phyloP scores from a whole-genome alignment of 2,113 vertebrate species.

The Bagarius yarrelli region DNA sequence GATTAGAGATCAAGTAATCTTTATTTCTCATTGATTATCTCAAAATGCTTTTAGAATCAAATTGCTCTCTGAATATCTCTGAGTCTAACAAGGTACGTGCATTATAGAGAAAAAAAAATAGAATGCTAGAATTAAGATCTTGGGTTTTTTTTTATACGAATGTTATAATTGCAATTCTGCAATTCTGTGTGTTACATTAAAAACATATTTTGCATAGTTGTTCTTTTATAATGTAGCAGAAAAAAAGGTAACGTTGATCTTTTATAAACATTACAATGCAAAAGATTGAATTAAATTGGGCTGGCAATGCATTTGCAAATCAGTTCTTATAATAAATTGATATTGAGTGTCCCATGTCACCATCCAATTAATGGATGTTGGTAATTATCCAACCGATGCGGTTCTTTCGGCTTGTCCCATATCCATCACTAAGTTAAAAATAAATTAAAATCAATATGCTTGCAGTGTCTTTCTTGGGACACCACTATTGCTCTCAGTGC shows the following conservation, averaged over 20 bases:
- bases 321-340: constrained; percentile 72
- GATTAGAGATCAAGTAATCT: not conserved
- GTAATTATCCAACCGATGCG: constrained; percentile 75
- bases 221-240: not conserved
- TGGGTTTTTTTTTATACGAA: no score
- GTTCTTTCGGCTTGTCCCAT: constrained; percentile 71
- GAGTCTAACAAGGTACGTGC: not conserved
- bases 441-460: constrained; percentile 79
- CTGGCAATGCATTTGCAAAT: constrained; percentile 65
- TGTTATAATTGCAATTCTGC: no score
- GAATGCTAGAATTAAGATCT: not conserved
- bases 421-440: constrained; percentile 81
- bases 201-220: not conserved
- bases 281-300: constrained; percentile 31
- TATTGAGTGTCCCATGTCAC: constrained; percentile 74
- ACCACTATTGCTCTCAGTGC: constrained; percentile 66
- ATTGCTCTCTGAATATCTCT: not conserved
- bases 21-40: not conserved
- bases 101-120: not conserved
- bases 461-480: constrained; percentile 67
- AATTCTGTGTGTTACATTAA: no score
- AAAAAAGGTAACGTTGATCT: not conserved
- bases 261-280: not conserved
- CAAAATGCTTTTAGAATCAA: no score
- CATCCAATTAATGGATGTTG: constrained; percentile 76